A percentile compares a stretch with the other conserved stretches of the same genome.
phyloP scores from a whole-genome alignment of 2,888 invertebrate species.

The Apodemia hepburni region DNA sequence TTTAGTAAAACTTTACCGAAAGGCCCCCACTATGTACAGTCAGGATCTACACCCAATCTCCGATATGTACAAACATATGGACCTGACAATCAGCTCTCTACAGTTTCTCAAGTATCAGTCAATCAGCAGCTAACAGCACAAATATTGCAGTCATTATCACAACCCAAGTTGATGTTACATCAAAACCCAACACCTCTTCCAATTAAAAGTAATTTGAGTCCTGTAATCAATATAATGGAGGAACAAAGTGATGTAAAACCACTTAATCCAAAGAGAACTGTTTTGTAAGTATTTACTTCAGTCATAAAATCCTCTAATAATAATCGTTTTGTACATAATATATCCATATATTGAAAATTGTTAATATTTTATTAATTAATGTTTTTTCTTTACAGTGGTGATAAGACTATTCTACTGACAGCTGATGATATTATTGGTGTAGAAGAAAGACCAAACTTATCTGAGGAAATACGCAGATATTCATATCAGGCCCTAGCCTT shows the following conservation, averaged over 20 bases:
- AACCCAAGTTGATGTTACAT: conserved; percentile 64
- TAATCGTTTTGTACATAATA: too few species aligned
- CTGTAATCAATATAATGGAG: conserved; percentile 40
- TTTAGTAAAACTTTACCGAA: conserved; percentile 60
- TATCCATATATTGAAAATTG: conserved; percentile 23
- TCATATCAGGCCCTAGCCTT: conserved; percentile 69
- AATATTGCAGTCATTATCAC: conserved; percentile 79
- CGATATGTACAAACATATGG: conserved; percentile 69
- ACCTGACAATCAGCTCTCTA: conserved; percentile 56
- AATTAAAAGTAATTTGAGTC: conserved; percentile 40
- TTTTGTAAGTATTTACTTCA: conserved; percentile 56
- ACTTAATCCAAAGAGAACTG: conserved; percentile 60
- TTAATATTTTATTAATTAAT: conserved; percentile 20
- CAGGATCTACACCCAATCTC: conserved; percentile 66
- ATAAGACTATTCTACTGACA: conserved; percentile 67
- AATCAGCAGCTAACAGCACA: conserved; percentile 83
- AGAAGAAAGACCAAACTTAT: conserved; percentile 71
- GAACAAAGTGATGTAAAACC: conserved; percentile 53
- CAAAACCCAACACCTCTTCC: conserved; percentile 43
- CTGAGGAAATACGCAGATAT: conserved; percentile 69
- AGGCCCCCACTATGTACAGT: conserved; percentile 72
- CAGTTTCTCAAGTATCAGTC: conserved; percentile 74
- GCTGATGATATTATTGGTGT: conserved; percentile 74
- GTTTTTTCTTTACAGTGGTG: conserved; percentile 57
- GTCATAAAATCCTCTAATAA: too few species aligned